These are phyloP conservation scores for Drosophila malerkotliana DNA, from an alignment of 1,140 invertebrate genomes.

Conservation along the genomic window DNA sequence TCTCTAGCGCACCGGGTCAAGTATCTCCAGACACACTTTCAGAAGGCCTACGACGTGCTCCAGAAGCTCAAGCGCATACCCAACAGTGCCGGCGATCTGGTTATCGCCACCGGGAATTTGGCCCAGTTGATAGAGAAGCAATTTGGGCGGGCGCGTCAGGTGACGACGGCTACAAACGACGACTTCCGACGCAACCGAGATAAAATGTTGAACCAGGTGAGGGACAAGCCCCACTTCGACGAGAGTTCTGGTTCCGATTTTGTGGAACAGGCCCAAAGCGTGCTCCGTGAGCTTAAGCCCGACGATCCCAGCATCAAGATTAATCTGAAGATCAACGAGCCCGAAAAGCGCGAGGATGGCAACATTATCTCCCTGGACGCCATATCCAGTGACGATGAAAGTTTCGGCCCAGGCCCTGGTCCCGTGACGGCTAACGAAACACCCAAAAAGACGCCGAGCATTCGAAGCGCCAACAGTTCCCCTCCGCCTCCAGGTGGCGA, in stretches of 20 bases:
- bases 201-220: conserved; percentile 84
- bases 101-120: conserved; percentile 41
- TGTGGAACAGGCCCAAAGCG: conserved; percentile 37
- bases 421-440: conserved; percentile 26
- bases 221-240: conserved; percentile 81
- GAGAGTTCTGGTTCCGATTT: conserved; percentile 81
- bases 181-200: conserved; percentile 62
- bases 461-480: conserved; percentile 57
- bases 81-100: conserved; percentile 7
- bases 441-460: conserved; percentile 45
- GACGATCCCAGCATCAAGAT: conserved; percentile 3
- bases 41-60: conserved; percentile 51
- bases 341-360: conserved; percentile 18
- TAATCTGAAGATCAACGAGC: conserved; percentile 12
- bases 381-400: conserved; percentile 77
- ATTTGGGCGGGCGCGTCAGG: conserved; percentile 44
- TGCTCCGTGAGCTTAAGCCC: conserved; percentile 19
- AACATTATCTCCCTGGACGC: conserved; percentile 64
- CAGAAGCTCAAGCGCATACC: conserved; percentile 38
- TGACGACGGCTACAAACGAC: conserved; percentile 28
- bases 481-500: conserved; percentile 24
- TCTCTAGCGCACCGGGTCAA: conserved; percentile 89
- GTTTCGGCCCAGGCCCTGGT: conserved; percentile 9
- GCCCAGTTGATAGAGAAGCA: conserved; percentile 59
- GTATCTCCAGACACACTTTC: conserved; percentile 84